Evolutionary conservation across 2,797 vertebrate species (phyloP), one percentile per base, ranked within the genome.

Genomic region (Melanotaenia trifasciata): DNA sequence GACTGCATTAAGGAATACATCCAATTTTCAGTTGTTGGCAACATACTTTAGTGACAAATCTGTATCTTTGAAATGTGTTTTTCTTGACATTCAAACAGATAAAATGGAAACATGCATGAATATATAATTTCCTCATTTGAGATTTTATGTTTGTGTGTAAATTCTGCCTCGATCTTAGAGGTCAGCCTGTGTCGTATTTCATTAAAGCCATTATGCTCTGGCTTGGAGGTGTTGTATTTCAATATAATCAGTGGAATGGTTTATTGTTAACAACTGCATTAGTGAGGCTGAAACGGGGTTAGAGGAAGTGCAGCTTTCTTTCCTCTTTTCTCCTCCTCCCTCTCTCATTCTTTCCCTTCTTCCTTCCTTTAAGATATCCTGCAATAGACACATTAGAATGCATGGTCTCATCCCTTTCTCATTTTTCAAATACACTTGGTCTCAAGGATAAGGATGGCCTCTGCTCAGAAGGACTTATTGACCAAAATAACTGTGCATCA

Each of bases 401-500:
- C 92, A 92, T 89, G 84, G 88, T 84, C 86, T 90, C 85, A 84
- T 91, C 92, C 83, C 83, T 80, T 90, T 89, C 91, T 90, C 90
- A 92, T 94, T 92, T 93, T 94, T 92, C 90, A 93, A 90, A 90
- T 93, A 84, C 87, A 91, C 87, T 85, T 79, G 78, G 81, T 92
- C 85, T 92, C 92, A 93, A 92, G 93, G 92, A 93, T 94, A 91
- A 94, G 93, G 89, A 93, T 91, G 90, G 91, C 81, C 89, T 93
- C 89, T 89, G 81, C 92, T 93, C 86, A 93, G 92, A 93, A 89
- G 85, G 91, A 94, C 90, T 91, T 94, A 95, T 94, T 95, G 94
- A 95, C 93, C 89, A 93, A 94, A 95, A 95, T 94, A 93, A 93
- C 91, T 80, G 83, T 89, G 89, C 90, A 86, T 94, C 92, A 94